Percentiles rank a stretch among this genome's conserved stretches.
These are phyloP conservation scores for Frankliniella intonsa DNA, from an alignment of 2,888 invertebrate species.

Conservation along the genomic window DNA sequence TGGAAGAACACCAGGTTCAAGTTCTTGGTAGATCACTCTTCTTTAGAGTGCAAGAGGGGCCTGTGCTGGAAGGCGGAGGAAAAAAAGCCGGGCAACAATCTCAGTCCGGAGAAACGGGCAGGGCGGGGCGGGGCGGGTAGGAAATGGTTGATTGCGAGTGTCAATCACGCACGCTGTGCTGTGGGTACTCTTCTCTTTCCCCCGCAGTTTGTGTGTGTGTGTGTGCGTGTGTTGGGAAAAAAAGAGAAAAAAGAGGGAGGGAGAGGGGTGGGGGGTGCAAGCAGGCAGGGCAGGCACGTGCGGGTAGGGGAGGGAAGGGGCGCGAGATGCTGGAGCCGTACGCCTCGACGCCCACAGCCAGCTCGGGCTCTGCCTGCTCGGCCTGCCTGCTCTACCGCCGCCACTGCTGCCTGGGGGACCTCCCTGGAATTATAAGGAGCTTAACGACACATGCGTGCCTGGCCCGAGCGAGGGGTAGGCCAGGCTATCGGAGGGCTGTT, in stretches of 20 bases:
- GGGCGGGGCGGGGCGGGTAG: no score
- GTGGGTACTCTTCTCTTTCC: no score
- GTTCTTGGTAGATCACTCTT: no score
- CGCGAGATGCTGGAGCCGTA: not conserved
- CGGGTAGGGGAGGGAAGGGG: not conserved
- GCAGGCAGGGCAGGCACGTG: not conserved
- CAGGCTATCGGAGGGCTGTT: not conserved
- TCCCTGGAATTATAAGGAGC: constrained; percentile 7
- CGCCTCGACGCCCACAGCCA: not conserved
- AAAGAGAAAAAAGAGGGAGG: not conserved
- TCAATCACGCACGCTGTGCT: no score
- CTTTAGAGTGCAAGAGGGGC: no score
- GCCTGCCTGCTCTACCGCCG: not conserved
- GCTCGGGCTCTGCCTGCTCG: not conserved
- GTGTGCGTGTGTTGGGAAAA: no score
- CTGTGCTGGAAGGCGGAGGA: no score
- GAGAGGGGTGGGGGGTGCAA: not conserved
- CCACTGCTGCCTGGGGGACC: not conserved
- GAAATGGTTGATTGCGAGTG: no score
- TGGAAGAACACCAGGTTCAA: no score
- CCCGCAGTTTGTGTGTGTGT: no score
- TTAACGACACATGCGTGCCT: constrained; percentile 1
- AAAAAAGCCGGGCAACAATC: no score
- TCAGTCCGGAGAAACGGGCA: no score
- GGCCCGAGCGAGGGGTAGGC: not conserved